A percentile compares a stretch with the other conserved stretches of the same genome.
phyloP scores from a whole-genome alignment of 2,797 vertebrate species.

The Pantherophis vulpinus region DNA sequence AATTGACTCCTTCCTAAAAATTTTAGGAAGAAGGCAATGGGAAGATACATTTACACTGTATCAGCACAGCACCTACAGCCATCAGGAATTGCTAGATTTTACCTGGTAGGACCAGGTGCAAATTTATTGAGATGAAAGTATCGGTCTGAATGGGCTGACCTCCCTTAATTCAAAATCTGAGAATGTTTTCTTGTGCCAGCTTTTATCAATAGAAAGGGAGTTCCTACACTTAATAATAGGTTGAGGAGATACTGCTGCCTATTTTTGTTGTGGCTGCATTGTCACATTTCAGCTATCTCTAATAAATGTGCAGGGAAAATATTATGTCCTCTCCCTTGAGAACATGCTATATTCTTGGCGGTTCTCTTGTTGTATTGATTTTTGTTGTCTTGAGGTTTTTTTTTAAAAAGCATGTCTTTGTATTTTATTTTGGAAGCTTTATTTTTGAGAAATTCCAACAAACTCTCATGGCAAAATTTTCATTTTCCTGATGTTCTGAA shows the following conservation, averaged over 20 bases:
- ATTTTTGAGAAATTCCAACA: not conserved
- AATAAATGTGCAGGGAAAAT: not conserved
- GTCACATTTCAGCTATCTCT: not conserved
- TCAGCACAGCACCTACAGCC: not conserved
- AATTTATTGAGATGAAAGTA: not conserved
- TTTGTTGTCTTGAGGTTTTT: not conserved
- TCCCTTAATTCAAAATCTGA: not conserved
- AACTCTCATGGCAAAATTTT: not conserved
- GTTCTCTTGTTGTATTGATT: not conserved
- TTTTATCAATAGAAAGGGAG: not conserved
- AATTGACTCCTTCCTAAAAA: no score
- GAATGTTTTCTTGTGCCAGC: not conserved
- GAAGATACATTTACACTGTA: not conserved
- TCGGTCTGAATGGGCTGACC: not conserved
- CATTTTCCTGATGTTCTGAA: not conserved
- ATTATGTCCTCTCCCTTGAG: not conserved
- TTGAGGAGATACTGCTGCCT: not conserved
- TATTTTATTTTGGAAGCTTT: not conserved
- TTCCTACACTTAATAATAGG: not conserved
- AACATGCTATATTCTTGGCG: not conserved
- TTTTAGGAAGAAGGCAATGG: not conserved
- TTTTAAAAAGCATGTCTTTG: not conserved
- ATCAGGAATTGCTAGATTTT: not conserved
- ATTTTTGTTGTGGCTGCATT: not conserved
- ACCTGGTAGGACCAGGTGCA: not conserved